phyloP scores from a whole-genome alignment of 1,140 invertebrate species.

The Cherax destructor region DNA sequence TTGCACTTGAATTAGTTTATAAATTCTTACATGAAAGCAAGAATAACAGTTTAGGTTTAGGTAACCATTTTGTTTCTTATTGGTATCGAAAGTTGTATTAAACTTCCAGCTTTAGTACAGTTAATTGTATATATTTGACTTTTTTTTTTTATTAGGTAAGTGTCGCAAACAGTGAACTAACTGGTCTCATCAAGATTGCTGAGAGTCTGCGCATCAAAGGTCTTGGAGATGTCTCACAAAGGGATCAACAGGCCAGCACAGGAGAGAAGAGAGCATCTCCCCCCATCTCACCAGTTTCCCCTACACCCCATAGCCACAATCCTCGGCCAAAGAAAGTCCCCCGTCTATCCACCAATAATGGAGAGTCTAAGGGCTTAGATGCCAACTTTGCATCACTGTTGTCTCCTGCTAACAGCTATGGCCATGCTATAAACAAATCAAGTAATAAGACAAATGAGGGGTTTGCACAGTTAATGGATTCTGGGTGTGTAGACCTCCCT shows the following conservation, averaged over 20 bases:
- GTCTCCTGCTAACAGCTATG: slow-evolving; percentile 59
- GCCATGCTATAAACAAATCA: slow-evolving; percentile 55
- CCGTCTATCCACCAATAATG: slow-evolving; percentile 45
- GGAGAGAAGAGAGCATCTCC: slow-evolving; percentile 67
- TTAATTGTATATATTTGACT: background rate
- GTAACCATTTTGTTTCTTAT: no score
- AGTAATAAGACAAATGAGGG: slow-evolving; percentile 43
- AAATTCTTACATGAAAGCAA: no score
- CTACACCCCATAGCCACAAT: slow-evolving; percentile 36
- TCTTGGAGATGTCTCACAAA: slow-evolving; percentile 85
- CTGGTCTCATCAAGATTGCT: slow-evolving; percentile 89
- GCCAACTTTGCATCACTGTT: slow-evolving; percentile 55
- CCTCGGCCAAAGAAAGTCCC: slow-evolving; percentile 62
- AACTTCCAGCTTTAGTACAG: no score
- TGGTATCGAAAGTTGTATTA: no score
- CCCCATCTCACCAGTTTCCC: slow-evolving; percentile 57
- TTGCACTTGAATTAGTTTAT: no score
- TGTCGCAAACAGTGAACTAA: slow-evolving; percentile 92
- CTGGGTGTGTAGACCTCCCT: slow-evolving; percentile 50
- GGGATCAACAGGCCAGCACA: slow-evolving; percentile 49
- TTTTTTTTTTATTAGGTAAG: slow-evolving; percentile 81
- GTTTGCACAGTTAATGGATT: slow-evolving; percentile 65
- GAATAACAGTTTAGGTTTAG: no score
- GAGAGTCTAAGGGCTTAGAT: slow-evolving; percentile 53
- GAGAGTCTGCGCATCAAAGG: slow-evolving; percentile 88